Conservation (phyloP, 2,113 vertebrate species). For the Leuciscus idus region DNA sequence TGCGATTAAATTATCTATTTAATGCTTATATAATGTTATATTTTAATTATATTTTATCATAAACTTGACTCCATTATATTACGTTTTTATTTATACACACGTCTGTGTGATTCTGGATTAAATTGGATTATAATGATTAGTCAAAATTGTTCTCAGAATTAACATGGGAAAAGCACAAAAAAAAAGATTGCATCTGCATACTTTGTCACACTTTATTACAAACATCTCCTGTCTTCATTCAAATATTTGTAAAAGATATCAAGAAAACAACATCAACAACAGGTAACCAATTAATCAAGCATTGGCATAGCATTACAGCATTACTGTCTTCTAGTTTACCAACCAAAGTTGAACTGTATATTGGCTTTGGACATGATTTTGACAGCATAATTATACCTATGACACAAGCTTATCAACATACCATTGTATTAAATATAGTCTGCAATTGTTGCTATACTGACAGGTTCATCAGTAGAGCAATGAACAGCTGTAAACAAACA, state of each 20-base stretch:
- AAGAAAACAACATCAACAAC: not conserved
- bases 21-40: not conserved
- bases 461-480: not conserved
- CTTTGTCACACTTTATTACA: constrained; percentile 26
- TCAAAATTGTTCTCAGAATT: not conserved
- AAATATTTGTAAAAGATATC: constrained; percentile 10
- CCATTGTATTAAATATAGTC: not conserved
- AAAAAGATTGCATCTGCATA: not conserved
- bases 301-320: not conserved
- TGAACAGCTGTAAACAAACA: not conserved
- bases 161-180: not conserved
- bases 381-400: not conserved
- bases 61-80: no score
- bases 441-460: not conserved
- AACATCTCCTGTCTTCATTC: not conserved
- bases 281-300: not conserved
- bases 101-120: no score
- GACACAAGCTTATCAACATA: not conserved
- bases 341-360: not conserved
- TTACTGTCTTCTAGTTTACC: not conserved
- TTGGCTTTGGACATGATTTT: not conserved
- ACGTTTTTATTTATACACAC: no score
- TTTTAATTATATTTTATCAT: not conserved
- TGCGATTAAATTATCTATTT: not conserved
- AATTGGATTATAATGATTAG: no score